Evolutionary conservation across 2,797 vertebrate genomes (phyloP), one percentile per base, ranked within the genome.

Genomic region (Falco novaeseelandiae): DNA sequence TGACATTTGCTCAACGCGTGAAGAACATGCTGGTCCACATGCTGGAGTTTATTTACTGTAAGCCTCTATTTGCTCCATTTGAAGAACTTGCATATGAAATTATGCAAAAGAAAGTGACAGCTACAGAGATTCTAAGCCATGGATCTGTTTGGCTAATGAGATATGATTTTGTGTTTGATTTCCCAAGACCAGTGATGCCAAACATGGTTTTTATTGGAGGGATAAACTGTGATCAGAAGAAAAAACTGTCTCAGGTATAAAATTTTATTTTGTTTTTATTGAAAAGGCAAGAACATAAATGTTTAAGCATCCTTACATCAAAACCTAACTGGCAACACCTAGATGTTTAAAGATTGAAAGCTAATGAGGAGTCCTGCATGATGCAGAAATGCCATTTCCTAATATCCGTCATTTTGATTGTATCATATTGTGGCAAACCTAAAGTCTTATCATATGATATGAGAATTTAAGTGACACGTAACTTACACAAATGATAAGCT

Each of bases 121-220:
- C 74, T 29, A 27, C 48, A 34, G 97, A 98, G 2, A 23, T 98
- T 34, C 72, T 98, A 27, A 96, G 96, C 38, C 85, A 1, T 16
- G 97, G 62, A 8, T 97, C 98, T 1, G 18, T 98, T 79, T 98
- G 98, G 98, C 91, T 98, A 14, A 66, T 99, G 96, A 98, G 98
- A 94, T 94, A 85, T 1, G 99, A 99, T 88, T 98, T 99, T 84
- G 98, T 98, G 2, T 83, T 99, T 23, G 98, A 99, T 54, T 98
- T 96, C 40, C 98, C 97, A 0, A 98, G 97, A 18, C 99, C 98
- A 0, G 65, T 99, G 78, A 99, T 99, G 99, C 99, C 99, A 32
- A 99, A 99, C 61, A 95, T 99, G 87, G 55, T 99, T 40, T 97
- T 98, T n/a, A 98, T 99, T 4, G 98, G 99, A 23, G 99, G 99